Percentiles rank a stretch among this genome's conserved stretches.
Conservation (phyloP, 2,797 vertebrate genomes). For the Falco rusticolus region DNA sequence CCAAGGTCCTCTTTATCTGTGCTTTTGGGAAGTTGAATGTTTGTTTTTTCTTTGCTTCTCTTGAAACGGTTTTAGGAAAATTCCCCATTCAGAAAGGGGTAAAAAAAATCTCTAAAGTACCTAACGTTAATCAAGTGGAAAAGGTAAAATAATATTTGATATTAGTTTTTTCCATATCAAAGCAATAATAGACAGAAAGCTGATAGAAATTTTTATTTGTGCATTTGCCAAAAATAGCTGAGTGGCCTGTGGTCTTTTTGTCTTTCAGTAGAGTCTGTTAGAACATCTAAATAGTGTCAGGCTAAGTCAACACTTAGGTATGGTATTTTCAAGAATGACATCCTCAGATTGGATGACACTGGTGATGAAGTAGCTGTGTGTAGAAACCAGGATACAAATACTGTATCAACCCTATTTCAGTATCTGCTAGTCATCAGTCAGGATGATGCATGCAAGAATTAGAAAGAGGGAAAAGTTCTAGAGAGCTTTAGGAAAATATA, state of each 20-base stretch:
- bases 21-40: conserved; percentile 6
- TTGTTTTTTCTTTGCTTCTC: background rate
- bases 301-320: background rate
- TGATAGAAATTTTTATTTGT: background rate
- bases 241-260: background rate
- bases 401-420: background rate
- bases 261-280: background rate
- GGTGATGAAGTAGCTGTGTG: background rate
- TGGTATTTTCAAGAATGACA: background rate
- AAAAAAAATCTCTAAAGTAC: background rate
- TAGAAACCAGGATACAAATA: background rate
- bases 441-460: background rate
- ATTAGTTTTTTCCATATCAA: background rate
- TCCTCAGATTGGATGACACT: background rate
- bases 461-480: background rate
- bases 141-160: background rate
- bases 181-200: background rate
- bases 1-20: background rate
- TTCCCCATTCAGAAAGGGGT: background rate
- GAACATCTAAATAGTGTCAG: background rate
- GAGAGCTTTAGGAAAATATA: background rate
- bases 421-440: background rate
- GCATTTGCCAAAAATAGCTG: background rate
- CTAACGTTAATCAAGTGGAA: background rate
- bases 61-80: background rate